Base-by-base conservation (phyloP, 1,140 invertebrate species). In the Calephelis nemesis region DNA sequence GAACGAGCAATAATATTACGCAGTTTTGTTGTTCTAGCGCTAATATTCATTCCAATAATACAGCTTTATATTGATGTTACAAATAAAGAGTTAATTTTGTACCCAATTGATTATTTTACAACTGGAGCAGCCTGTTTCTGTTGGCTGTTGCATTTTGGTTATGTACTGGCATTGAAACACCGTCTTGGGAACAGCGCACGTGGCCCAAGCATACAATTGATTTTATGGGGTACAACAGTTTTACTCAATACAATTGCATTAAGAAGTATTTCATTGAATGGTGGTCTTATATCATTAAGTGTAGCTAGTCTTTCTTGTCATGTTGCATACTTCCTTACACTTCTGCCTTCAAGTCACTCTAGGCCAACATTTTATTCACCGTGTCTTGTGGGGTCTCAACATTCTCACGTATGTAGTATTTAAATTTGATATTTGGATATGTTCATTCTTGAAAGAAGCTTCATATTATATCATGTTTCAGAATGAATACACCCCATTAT, bases 71-170 rank as follows among this genome's bases (percentile, higher is more conserved):
- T 93, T 74, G 93, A 93, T 77, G 76, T 94, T 48, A 89, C 89
- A 15, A 90, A 91, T 70, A 76, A 74, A 58, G 71, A 88, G 45
- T 81, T 83, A 70, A 78, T 92, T 63, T 90, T 93, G 52, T 83
- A 88, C 74, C 93, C 94, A 40, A 93, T 95, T 66, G 95, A 96
- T 88, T 95, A 96, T 82, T 93, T 97, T 52, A 88, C 95, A 30
- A 92, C 94, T 60, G 93, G 93, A 58, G 92, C 95, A 40, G 93
- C 96, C 82, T 94, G 93, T 75, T 83, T 97, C 70, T 92, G 95
- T 70, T 98, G 97, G 97, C 84, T 96, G 40, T 92, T 96, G 12
- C 97, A 98, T 91, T 94, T 96, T 74, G 93, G 94, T 12, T 98
- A 95, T 85, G 89, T 96, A 45, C 75, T 96, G 68, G 94, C 94